A percentile compares a stretch with the other conserved stretches of the same genome.
These are phyloP conservation scores for Drosophila parthenogenetica DNA, from an alignment of 2,888 invertebrate genomes.

Conservation along the genomic window DNA sequence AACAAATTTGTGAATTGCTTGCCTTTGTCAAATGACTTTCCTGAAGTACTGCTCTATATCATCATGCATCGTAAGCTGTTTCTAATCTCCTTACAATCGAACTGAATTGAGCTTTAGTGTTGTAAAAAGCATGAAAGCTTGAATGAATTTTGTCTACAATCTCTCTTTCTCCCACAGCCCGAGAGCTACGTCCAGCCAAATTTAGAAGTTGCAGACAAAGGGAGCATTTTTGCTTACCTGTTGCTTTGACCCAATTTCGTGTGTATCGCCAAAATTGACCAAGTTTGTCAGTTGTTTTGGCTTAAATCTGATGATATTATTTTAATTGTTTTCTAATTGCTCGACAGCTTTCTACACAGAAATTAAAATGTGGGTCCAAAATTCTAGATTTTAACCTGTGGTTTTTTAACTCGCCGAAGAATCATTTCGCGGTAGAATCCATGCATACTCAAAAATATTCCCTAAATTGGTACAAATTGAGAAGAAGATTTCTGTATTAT, in stretches of 20 bases:
- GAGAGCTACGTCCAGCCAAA: slow-evolving; percentile 2
- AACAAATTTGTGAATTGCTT: too few relatives aligned
- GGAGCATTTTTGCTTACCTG: background rate
- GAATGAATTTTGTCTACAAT: slow-evolving; percentile 13
- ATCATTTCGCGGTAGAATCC: too few relatives aligned
- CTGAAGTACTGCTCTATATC: too few relatives aligned
- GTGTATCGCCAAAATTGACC: slow-evolving; percentile 27
- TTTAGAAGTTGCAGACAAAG: background rate
- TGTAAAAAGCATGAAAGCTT: slow-evolving; percentile 7
- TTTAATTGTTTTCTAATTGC: slow-evolving; percentile 78
- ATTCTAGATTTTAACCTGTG: too few relatives aligned
- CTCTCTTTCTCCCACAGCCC: slow-evolving; percentile 10
- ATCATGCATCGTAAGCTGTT: background rate
- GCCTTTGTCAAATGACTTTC: too few relatives aligned
- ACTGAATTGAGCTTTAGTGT: background rate
- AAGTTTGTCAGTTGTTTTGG: slow-evolving; percentile 1
- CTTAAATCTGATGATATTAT: slow-evolving; percentile 48
- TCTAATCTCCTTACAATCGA: slow-evolving; percentile 3
- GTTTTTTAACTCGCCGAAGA: too few relatives aligned
- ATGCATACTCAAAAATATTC: too few relatives aligned
- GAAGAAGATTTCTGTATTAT: too few relatives aligned
- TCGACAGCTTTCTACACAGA: slow-evolving; percentile 44
- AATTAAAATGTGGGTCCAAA: background rate
- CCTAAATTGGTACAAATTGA: too few relatives aligned
- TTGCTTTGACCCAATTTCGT: slow-evolving; percentile 54